Conservation (phyloP, 1,140 invertebrate species). For the Tribolium castaneum region DNA sequence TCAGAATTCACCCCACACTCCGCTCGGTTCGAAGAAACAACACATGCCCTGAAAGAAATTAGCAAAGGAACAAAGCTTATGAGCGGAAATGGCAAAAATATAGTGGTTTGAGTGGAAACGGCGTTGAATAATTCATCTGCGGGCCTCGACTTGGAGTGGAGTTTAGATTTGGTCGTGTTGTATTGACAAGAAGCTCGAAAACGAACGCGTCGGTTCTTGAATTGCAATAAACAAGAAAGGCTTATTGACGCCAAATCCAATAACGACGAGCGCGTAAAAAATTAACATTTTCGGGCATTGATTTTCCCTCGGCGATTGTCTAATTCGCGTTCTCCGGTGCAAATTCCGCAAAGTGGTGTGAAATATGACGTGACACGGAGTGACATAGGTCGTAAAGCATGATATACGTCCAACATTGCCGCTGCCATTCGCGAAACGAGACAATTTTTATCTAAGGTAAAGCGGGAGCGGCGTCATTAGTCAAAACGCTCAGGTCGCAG, state of each 20-base stretch:
- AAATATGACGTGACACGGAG: slow-evolving; percentile 31
- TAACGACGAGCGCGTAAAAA: background rate
- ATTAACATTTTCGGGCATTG: too few relatives aligned
- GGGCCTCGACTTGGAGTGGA: background rate
- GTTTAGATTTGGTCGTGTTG: slow-evolving; percentile 5
- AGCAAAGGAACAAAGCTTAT: slow-evolving; percentile 30
- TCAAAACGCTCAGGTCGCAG: background rate
- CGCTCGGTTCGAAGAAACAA: background rate
- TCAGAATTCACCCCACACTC: slow-evolving; percentile 4
- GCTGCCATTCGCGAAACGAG: slow-evolving; percentile 13
- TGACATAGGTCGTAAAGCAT: slow-evolving; percentile 30
- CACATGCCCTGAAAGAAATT: slow-evolving; percentile 8
- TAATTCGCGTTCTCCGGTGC: background rate
- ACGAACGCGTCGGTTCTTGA: slow-evolving; percentile 5
- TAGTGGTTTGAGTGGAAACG: background rate
- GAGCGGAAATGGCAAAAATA: slow-evolving; percentile 29
- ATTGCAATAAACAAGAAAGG: slow-evolving; percentile 23
- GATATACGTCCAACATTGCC: slow-evolving; percentile 22
- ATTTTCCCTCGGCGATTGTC: background rate
- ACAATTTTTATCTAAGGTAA: slow-evolving; percentile 30
- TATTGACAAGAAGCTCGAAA: background rate
- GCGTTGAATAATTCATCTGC: slow-evolving; percentile 9
- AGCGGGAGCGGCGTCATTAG: background rate
- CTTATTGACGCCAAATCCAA: background rate
- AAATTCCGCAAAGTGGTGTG: slow-evolving; percentile 12